A percentile compares a stretch with the other conserved stretches of the same genome.
phyloP scores from a whole-genome alignment of 2,888 invertebrate genomes.

The Dryobotodes eremita region DNA sequence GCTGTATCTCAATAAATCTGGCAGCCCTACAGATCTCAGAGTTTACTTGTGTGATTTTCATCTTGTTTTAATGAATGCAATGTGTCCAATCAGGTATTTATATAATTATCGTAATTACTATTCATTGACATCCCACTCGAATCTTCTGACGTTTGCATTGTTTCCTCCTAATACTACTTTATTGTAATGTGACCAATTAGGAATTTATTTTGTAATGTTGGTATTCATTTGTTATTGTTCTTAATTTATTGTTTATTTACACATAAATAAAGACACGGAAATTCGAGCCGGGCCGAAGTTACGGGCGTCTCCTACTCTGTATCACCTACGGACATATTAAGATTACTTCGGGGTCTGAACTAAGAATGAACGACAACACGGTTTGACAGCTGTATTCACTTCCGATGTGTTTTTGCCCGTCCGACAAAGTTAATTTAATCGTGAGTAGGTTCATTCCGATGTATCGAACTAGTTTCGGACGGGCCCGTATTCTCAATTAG shows the following conservation, averaged over 20 bases:
- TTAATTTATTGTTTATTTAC: conserved; percentile 19
- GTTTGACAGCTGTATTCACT: too few species aligned
- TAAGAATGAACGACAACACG: too few species aligned
- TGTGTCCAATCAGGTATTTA: conserved; percentile 19
- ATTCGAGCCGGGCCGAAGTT: too few species aligned
- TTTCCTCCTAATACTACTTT: not conserved
- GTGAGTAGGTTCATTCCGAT: too few species aligned
- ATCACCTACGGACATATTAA: too few species aligned
- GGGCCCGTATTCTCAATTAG: too few species aligned
- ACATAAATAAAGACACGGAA: not conserved
- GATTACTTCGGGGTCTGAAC: too few species aligned
- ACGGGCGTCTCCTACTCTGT: too few species aligned
- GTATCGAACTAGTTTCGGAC: too few species aligned
- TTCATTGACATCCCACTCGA: conserved; percentile 15
- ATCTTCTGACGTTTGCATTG: conserved; percentile 28
- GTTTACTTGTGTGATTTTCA: conserved; percentile 5
- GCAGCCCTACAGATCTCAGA: not conserved
- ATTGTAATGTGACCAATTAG: conserved; percentile 29
- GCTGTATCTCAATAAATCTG: not conserved
- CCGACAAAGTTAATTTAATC: too few species aligned
- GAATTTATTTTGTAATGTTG: conserved; percentile 11
- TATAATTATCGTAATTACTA: conserved; percentile 29
- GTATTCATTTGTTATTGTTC: conserved; percentile 11
- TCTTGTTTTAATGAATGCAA: conserved; percentile 1
- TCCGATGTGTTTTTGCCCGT: too few species aligned